Evolutionary conservation across 2,113 vertebrate genomes (phyloP), one percentile per base, ranked within the genome.

Genomic region (Poecilia latipinna): DNA sequence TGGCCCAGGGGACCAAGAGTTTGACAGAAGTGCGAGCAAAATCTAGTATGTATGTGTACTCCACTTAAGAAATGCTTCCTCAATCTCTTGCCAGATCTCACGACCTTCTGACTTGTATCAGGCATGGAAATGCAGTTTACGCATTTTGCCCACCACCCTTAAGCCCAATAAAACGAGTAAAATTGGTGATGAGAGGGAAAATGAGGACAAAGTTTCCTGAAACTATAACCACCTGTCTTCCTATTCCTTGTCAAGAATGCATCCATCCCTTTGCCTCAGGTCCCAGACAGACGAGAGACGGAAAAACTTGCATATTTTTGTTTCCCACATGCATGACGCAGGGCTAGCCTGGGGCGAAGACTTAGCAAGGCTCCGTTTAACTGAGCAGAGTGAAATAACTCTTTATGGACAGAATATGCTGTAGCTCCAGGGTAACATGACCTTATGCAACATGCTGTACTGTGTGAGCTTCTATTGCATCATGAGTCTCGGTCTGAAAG

Each of bases 71-170:
- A 74, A 48, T 4, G 44, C 77, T 77, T 86, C 74, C 71, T 78
- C 74, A 74, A 75, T 88, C 70, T 44, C 31, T 17, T 69, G 85
- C 86, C 88, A 90, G 78, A 77, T 90, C 86, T 85, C 89, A 90
- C 83, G 74, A 83, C 67, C 85, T 63, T 35, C 39, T 89, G 82
- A 84, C 87, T 86, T 73, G 66, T 80, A 80, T 62, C 54, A 35
- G 63, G 79, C 48, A 75, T 82, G 66, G 22, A 79, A 72, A 78
- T 77, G 61, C 63, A 80, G 67, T 35, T 48, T 42, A 51, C 61
- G 24, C 24, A 5, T 72, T 79, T 73, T 74, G 64, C 57, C 72
- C 29, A 70, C 62, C 70, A 78, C 31, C 33, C 11, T 68, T 5
- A 32, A 70, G 26, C 61, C 80, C 80, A 78, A 74, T 83, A 78